Conservation (phyloP, 1,140 invertebrate species). For the Aphelinus certus region DNA sequence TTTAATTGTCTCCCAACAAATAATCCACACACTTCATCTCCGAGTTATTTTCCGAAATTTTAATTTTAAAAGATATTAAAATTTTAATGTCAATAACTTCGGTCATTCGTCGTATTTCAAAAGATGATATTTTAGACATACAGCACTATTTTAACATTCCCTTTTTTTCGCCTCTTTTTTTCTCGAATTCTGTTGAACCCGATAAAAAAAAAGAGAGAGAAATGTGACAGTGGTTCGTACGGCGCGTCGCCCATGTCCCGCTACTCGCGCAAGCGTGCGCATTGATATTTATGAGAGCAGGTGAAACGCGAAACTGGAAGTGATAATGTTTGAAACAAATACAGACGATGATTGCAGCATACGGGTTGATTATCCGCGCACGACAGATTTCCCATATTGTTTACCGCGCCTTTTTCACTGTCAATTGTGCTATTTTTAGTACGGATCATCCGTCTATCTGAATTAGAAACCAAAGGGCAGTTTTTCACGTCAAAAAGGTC, state of each 20-base stretch:
- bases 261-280: slow-evolving; percentile 13
- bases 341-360: slow-evolving; percentile 35
- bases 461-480: neutral
- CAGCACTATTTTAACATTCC: neutral
- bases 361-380: slow-evolving; percentile 42
- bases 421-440: slow-evolving; percentile 36
- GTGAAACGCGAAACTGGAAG: slow-evolving; percentile 43
- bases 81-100: no score
- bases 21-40: no score
- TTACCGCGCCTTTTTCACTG: slow-evolving; percentile 13
- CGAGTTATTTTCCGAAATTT: no score
- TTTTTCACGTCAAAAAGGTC: no score
- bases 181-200: neutral
- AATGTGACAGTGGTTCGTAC: neutral
- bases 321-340: slow-evolving; percentile 42
- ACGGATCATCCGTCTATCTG: neutral
- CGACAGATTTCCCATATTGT: slow-evolving; percentile 37
- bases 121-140: no score
- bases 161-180: slow-evolving; percentile 2
- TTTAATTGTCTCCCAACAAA: no score
- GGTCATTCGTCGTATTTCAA: no score
- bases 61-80: no score
- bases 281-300: slow-evolving; percentile 40
- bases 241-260: neutral
- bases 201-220: slow-evolving; percentile 4